Conservation (phyloP, 2,888 invertebrate genomes). For the Loripinus fragilis region DNA sequence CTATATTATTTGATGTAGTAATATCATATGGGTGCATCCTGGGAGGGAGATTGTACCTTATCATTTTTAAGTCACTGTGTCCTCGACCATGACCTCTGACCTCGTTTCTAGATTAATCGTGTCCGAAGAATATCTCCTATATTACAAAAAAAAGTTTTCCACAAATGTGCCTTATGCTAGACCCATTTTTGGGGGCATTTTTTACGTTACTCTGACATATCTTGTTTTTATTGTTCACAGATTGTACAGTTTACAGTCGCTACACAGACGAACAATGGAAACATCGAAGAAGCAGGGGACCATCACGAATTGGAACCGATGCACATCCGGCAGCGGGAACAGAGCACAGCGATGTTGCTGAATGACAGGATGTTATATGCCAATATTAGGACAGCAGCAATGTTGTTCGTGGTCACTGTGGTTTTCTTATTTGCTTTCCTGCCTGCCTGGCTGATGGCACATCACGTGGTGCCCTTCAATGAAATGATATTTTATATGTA, state of each 20-base stretch:
- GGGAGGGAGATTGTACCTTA: too few relatives aligned
- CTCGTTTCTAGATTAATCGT: too few relatives aligned
- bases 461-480: constrained; percentile 65
- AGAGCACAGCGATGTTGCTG: constrained; percentile 40
- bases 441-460: constrained; percentile 80
- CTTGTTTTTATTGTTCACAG: too few relatives aligned
- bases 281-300: constrained; percentile 14
- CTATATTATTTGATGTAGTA: too few relatives aligned
- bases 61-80: too few relatives aligned
- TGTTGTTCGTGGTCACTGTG: constrained; percentile 82
- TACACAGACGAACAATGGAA: constrained; percentile 48
- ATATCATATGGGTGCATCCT: too few relatives aligned
- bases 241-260: constrained; percentile 52
- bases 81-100: too few relatives aligned
- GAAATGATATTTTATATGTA: constrained; percentile 80
- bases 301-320: constrained; percentile 35
- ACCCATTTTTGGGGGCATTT: too few relatives aligned
- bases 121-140: too few relatives aligned
- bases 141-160: too few relatives aligned
- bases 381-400: constrained; percentile 82
- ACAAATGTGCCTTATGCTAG: too few relatives aligned
- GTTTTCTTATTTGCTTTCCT: constrained; percentile 81
- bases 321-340: constrained; percentile 25
- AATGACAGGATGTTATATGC: constrained; percentile 61
- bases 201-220: too few relatives aligned